phyloP scores from a whole-genome alignment of 2,113 vertebrate genomes.

The Silurus meridionalis region DNA sequence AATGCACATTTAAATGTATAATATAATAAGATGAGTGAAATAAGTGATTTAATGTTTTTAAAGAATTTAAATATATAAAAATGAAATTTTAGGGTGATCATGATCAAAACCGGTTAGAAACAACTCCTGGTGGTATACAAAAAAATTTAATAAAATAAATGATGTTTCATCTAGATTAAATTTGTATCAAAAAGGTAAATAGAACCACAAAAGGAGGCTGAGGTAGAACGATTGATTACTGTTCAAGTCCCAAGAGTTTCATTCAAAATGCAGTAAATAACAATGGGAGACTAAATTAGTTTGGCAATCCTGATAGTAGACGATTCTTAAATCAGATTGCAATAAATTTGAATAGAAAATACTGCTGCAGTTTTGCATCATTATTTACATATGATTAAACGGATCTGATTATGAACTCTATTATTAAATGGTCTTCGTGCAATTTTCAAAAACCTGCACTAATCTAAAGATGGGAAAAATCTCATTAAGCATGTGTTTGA shows the following conservation, averaged over 20 bases:
- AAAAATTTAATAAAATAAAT: not conserved
- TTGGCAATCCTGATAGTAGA: not conserved
- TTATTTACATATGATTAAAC: not conserved
- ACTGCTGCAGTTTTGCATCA: not conserved
- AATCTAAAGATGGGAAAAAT: not conserved
- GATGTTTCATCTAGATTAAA: not conserved
- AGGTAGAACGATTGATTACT: not conserved
- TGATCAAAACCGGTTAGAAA: not conserved
- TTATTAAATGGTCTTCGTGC: not conserved
- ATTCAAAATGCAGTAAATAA: not conserved
- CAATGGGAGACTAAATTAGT: not conserved
- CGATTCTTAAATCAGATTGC: not conserved
- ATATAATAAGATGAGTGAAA: not conserved
- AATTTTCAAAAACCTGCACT: not conserved
- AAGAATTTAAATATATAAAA: not conserved
- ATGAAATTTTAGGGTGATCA: not conserved
- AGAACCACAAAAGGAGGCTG: not conserved
- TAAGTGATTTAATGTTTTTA: not conserved
- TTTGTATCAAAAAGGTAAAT: not conserved
- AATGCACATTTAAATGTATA: not conserved
- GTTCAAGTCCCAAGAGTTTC: not conserved
- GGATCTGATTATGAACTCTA: not conserved
- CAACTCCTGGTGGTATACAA: not conserved
- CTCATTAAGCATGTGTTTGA: not conserved
- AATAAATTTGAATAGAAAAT: not conserved